These are phyloP conservation scores for Phoxinus phoxinus DNA, from an alignment of 2,113 vertebrate species.

Conservation along the genomic window DNA sequence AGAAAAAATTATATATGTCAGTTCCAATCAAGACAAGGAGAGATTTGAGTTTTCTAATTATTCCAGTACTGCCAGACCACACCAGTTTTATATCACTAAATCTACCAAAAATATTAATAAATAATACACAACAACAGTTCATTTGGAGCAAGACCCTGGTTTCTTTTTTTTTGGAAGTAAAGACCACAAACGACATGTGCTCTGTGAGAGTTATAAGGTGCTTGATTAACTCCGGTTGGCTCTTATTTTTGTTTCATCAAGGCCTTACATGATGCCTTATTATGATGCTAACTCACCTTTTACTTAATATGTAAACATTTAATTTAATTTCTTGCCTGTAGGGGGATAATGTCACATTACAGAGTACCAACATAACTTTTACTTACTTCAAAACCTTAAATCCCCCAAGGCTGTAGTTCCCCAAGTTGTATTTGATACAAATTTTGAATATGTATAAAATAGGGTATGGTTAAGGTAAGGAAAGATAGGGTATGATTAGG, in stretches of 20 bases:
- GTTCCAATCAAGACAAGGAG: slow-evolving; percentile 71
- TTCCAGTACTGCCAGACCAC: slow-evolving; percentile 77
- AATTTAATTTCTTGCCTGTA: slow-evolving; percentile 72
- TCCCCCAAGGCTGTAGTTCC: slow-evolving; percentile 23
- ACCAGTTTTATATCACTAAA: slow-evolving; percentile 75
- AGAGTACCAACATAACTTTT: slow-evolving; percentile 63
- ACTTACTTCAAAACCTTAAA: slow-evolving; percentile 54
- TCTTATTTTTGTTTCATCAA: slow-evolving; percentile 60
- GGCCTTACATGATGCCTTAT: slow-evolving; percentile 68
- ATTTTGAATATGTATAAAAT: slow-evolving; percentile 6
- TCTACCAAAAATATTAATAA: slow-evolving; percentile 77
- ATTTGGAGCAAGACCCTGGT: slow-evolving; percentile 81
- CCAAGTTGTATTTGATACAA: slow-evolving; percentile 21
- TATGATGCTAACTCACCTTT: slow-evolving; percentile 76
- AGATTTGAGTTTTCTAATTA: slow-evolving; percentile 67
- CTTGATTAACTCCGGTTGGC: slow-evolving; percentile 76
- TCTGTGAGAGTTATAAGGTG: slow-evolving; percentile 80
- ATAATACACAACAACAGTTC: slow-evolving; percentile 75
- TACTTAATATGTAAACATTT: slow-evolving; percentile 82
- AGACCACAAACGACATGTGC: slow-evolving; percentile 75
- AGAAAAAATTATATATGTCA: slow-evolving; percentile 77
- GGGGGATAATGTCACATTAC: slow-evolving; percentile 66
- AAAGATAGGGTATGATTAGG: slow-evolving; percentile 5
- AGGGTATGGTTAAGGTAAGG: slow-evolving; percentile 9
- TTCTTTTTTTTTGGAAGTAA: slow-evolving; percentile 74